phyloP scores from a whole-genome alignment of 2,113 vertebrate genomes.

The Pachycephala philippinensis region DNA sequence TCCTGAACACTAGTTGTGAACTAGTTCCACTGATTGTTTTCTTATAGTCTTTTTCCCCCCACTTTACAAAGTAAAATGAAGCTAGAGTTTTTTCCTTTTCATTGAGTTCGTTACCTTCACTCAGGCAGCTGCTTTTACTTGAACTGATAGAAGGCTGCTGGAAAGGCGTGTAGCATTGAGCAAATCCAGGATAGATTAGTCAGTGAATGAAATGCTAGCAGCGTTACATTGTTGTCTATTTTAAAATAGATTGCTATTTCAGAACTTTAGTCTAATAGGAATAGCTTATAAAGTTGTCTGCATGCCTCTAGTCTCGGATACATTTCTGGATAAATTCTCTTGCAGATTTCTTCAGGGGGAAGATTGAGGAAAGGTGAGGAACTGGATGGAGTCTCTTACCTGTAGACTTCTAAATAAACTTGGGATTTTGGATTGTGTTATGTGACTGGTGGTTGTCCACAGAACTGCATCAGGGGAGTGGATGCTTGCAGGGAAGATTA shows the following conservation, averaged over 20 bases:
- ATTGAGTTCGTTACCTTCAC: not conserved
- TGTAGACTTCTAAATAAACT: not conserved
- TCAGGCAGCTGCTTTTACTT: not conserved
- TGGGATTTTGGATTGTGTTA: not conserved
- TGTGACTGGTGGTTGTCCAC: not conserved
- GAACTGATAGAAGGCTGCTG: not conserved
- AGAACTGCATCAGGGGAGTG: not conserved
- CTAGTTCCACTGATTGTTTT: not conserved
- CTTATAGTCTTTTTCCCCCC: accelerated
- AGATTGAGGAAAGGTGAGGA: not conserved
- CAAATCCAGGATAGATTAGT: slow-evolving; percentile 30
- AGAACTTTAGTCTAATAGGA: not conserved
- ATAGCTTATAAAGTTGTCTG: not conserved
- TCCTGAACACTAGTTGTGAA: not conserved
- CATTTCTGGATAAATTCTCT: not conserved
- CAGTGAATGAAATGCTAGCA: not conserved
- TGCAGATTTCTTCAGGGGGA: not conserved
- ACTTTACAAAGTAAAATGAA: not conserved
- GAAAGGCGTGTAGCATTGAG: not conserved
- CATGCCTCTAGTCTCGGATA: not conserved
- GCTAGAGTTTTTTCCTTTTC: not conserved
- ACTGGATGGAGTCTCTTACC: not conserved
- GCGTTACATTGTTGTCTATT: not conserved
- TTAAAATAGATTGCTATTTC: slow-evolving; percentile 37
- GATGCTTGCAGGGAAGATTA: not conserved